These are phyloP conservation scores for Halocaridina rubra DNA, from an alignment of 2,888 invertebrate genomes.

Conservation along the genomic window DNA sequence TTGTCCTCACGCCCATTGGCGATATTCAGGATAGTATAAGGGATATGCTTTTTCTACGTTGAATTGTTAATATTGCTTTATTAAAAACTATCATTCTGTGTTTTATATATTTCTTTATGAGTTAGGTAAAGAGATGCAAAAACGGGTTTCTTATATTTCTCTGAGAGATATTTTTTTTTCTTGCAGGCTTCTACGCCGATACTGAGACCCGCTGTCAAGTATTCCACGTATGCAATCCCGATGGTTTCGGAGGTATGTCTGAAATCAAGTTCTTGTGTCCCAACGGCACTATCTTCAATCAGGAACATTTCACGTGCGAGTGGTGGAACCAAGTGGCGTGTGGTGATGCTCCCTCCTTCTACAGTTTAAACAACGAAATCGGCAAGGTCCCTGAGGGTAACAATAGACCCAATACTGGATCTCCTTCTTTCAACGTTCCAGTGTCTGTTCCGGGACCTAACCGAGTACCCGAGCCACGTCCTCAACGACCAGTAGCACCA, in stretches of 20 bases:
- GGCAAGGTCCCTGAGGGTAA: slow-evolving; percentile 63
- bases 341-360: slow-evolving; percentile 70
- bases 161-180: too few species aligned
- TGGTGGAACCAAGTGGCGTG: slow-evolving; percentile 80
- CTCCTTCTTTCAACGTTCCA: not conserved
- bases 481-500: not conserved
- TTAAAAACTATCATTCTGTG: not conserved
- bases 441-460: not conserved
- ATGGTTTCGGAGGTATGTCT: slow-evolving; percentile 68
- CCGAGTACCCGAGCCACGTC: not conserved
- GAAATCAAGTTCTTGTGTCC: slow-evolving; percentile 77
- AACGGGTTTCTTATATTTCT: too few species aligned
- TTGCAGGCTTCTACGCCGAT: slow-evolving; percentile 72
- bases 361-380: slow-evolving; percentile 70
- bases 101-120: not conserved
- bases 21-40: too few species aligned
- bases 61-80: not conserved
- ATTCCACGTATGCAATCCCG: slow-evolving; percentile 75
- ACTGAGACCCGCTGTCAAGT: slow-evolving; percentile 76
- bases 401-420: not conserved
- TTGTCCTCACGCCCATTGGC: too few species aligned
- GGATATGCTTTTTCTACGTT: not conserved
- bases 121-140: not conserved
- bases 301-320: slow-evolving; percentile 76
- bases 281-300: slow-evolving; percentile 78